A percentile compares a stretch with the other conserved stretches of the same genome.
Evolutionary conservation across 2,888 invertebrate genomes (phyloP).

Genomic region (Drosophila emarginata): DNA sequence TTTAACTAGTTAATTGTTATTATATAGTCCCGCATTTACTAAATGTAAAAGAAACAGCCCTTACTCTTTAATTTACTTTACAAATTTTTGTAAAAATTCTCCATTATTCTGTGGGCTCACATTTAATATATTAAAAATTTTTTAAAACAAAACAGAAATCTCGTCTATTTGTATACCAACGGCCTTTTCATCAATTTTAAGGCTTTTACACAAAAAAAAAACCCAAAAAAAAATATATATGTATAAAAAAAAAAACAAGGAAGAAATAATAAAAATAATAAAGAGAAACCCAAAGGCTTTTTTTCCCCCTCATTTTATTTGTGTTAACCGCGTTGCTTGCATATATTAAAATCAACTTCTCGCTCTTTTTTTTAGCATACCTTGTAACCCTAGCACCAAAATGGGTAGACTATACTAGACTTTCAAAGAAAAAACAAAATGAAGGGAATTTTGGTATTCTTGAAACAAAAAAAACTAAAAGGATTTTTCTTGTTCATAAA

Average conservation of each 20-base stretch:
- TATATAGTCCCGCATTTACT: not conserved
- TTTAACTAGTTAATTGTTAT: not conserved
- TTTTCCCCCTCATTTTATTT: conserved; percentile 6
- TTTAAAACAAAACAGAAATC: conserved; percentile 4
- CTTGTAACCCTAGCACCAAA: not conserved
- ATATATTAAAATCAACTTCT: conserved; percentile 11
- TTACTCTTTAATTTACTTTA: not conserved
- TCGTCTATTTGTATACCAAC: conserved; percentile 6
- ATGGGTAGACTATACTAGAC: not conserved
- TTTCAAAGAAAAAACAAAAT: not conserved
- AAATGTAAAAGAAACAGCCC: not conserved
- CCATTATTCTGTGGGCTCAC: not conserved
- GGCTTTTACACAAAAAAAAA: not conserved
- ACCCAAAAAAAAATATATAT: no score
- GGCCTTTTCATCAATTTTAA: conserved; percentile 13
- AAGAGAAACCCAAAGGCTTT: conserved; percentile 1
- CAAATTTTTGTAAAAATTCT: not conserved
- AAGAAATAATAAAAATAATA: conserved; percentile 2
- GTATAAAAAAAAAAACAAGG: not conserved
- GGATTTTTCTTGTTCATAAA: no score
- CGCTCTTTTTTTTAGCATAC: not conserved
- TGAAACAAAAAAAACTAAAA: no score
- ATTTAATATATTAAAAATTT: not conserved
- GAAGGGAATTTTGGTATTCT: no score
- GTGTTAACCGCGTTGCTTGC: conserved; percentile 14